These are phyloP conservation scores for Coenonympha glycerion DNA, from an alignment of 2,888 invertebrate genomes.

Conservation along the genomic window DNA sequence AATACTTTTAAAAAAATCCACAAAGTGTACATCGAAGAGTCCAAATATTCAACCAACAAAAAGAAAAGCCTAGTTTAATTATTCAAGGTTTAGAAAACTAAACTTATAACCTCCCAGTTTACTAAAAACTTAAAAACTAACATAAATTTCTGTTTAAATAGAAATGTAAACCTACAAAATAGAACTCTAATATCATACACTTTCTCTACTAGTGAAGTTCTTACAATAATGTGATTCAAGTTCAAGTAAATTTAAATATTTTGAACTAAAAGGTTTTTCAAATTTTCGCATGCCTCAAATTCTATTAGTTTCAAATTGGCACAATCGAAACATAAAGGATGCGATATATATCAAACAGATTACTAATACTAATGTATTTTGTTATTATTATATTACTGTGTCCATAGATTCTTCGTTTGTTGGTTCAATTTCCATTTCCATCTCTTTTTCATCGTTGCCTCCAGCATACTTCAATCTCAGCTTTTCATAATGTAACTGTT, in stretches of 20 bases:
- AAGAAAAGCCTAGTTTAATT: too few species aligned
- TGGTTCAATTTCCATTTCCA: conserved; percentile 76
- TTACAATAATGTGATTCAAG: conserved; percentile 1
- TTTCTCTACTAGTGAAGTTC: background rate
- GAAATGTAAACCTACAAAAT: background rate
- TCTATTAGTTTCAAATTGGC: conserved; percentile 39
- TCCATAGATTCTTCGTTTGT: conserved; percentile 71
- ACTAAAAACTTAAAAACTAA: background rate
- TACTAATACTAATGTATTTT: conserved; percentile 26
- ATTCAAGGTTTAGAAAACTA: conserved; percentile 18
- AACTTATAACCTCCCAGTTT: conserved; percentile 3
- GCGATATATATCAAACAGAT: conserved; percentile 37
- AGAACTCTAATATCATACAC: background rate
- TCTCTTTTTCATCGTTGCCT: conserved; percentile 65
- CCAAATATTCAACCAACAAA: too few species aligned
- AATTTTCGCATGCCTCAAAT: conserved; percentile 9
- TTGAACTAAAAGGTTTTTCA: conserved; percentile 12
- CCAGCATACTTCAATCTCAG: conserved; percentile 80
- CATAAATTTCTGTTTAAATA: background rate
- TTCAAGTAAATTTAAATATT: too few species aligned
- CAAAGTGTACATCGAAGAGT: too few species aligned
- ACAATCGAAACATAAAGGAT: conserved; percentile 44
- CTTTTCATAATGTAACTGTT: conserved; percentile 85
- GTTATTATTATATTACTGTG: conserved; percentile 49
- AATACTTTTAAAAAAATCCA: conserved; percentile 27